Evolutionary conservation across 1,140 invertebrate genomes (phyloP).

Genomic region (Melanaphis sacchari): DNA sequence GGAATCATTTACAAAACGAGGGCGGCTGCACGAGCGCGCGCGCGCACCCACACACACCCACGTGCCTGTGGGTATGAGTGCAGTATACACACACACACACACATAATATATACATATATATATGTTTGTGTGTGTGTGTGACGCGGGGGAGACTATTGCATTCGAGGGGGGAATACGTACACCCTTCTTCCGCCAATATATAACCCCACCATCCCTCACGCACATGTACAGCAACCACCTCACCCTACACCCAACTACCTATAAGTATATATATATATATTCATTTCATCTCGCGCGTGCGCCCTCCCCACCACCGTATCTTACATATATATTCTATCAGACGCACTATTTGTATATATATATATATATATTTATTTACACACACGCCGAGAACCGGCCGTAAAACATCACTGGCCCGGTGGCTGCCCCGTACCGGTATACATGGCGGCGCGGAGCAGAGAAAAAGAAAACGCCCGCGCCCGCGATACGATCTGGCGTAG

Average conservation of each 20-base stretch:
- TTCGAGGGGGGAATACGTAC: not conserved
- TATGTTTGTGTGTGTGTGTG: not conserved
- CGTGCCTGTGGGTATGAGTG: not conserved
- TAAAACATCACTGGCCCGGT: not conserved
- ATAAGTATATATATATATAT: not conserved
- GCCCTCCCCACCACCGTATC: no score
- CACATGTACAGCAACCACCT: not conserved
- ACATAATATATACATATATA: not conserved
- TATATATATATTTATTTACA: not conserved
- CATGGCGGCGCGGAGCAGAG: not conserved
- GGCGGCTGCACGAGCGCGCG: not conserved
- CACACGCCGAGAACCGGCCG: not conserved
- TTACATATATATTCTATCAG: not conserved
- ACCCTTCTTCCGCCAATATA: no score
- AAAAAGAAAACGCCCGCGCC: not conserved
- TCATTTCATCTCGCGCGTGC: not conserved
- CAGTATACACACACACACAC: not conserved
- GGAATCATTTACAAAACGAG: slow-evolving; percentile 17
- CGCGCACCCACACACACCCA: not conserved
- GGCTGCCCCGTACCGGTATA: not conserved
- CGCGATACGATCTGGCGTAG: slow-evolving; percentile 35
- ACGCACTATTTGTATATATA: not conserved
- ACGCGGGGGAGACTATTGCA: not conserved
- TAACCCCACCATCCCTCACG: no score
- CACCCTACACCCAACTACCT: not conserved